Base-by-base conservation (phyloP, 2,888 invertebrate species). In the Scrobipalpa atriplicella region DNA sequence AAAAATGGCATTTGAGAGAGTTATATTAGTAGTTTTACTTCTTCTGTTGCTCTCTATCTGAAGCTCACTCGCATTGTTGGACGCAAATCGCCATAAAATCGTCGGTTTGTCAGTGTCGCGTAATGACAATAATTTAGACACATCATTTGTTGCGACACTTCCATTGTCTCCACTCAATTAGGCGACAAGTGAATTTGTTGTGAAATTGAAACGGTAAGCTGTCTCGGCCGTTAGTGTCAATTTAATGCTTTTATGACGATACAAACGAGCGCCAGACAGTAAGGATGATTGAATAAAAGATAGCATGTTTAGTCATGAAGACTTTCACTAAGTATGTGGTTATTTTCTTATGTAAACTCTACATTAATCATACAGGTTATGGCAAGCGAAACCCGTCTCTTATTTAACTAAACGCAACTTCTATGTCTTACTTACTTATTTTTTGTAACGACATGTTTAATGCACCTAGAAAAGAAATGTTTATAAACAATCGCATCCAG, bases 81-180 rank as follows among this genome's bases (percentile, higher is more conserved):
- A 73, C 65, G 72, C 75, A 82, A 84, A 80, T 79, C 76, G 69
- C 75, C 85, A 81, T 85, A 77, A 81, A 86, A 86, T 84, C 73
- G 70, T 69, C 70, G 73, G 74, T 19, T 74, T 79, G 71, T 64
- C 60, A 66, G 68, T 29, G 16, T 56, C 19, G 18, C 64, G 60
- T 67, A 51, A 64, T 67, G 18, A 62, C 54, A 54, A 62, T 66
- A 36, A 64, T 52, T 66, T 64, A 54, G 47, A 64, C 56, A 51
- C 63, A 60, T 67, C 63, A 66, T 67, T 51, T 60, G 29, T 67
- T 64, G 64, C 19, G 58, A 47, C 56, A 66, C 29, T 29, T 11
- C 67, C 51, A 67, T 67, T 67, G 67, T 67, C 56, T 52, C 1
- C 11, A 60, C 38, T 60, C 67, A 64, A 41, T 64, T 67, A 64